Evolutionary conservation across 30 jellyfish, hydroid and myxozoan genomes (phyloP), one percentile per base, ranked within the genome.

Genomic region (Aurelia aurita): DNA sequence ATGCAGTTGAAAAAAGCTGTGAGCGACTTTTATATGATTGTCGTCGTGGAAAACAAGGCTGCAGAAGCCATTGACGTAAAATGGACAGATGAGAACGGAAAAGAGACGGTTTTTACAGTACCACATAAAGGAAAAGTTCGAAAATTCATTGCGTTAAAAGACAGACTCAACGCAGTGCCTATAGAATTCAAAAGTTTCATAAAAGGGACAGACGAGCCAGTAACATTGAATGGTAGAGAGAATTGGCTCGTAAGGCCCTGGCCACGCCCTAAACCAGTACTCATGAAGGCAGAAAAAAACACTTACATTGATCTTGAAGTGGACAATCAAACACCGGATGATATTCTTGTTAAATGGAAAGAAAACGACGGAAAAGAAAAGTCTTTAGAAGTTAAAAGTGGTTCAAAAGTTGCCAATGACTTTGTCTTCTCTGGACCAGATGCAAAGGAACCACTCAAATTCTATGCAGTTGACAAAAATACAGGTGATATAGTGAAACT

Each of bases 281-380:
- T 21, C 16, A 19, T 83, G 49, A 45, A 16, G 11, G 93, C 93
- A 0, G 63, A 49, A 3, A 83, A 69, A 39, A 75, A 70, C 5
- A 69, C 21, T 29, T 67, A 25, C 63, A 65, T 70, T 3, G 67
- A 44, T 23, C 54, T 83, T 4, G 20, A 22, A 19, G 80, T 71
- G 58, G 74, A 26, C 20, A 83, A 70, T 29, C 59, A 83, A 69
- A 79, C 54, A 16, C 73, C 86, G 22, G 93, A 83, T 0, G 87
- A 83, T 29, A 70, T 83, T 4, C 47, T 25, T 28, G 63, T 83
- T 20, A 3, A 44, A 19, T 59, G 76, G 78, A 60, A 32, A 21
- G 77, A 70, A n/a, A 39, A 39, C 2, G 45, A 65, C 45, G 93
- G 85, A 3, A 29, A n/a, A 8, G 47, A 5, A 6, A 29, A 32